Conservation (phyloP, 1,140 invertebrate genomes). For the Neomicropteryx cornuta region DNA sequence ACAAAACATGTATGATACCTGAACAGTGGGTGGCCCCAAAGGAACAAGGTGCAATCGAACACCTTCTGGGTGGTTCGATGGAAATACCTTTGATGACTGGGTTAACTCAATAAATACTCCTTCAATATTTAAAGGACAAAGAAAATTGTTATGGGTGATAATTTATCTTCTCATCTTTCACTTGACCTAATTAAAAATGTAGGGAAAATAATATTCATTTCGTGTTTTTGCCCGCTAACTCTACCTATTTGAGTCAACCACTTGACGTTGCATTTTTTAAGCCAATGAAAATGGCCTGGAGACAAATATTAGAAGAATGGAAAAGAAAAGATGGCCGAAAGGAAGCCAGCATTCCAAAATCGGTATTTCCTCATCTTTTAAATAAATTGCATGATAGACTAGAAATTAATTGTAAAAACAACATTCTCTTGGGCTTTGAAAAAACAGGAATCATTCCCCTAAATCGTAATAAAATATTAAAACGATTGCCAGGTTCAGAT, state of each 20-base stretch:
- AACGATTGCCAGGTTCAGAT: neutral
- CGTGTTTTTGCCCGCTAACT: constrained; percentile 26
- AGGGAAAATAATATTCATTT: constrained; percentile 22
- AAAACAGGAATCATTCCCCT: constrained; percentile 18
- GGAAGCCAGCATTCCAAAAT: constrained; percentile 13
- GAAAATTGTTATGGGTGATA: constrained; percentile 23
- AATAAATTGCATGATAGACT: constrained; percentile 13
- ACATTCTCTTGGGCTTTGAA: constrained; percentile 17
- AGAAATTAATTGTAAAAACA: constrained; percentile 10
- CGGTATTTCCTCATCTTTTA: constrained; percentile 16
- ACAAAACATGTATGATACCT: constrained; percentile 22
- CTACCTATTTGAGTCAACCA: constrained; percentile 25
- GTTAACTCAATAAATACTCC: constrained; percentile 18
- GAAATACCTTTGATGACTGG: constrained; percentile 24
- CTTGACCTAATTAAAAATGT: constrained; percentile 16
- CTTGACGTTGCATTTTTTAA: constrained; percentile 27
- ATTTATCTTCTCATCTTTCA: constrained; percentile 18
- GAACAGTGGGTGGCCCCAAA: constrained; percentile 22
- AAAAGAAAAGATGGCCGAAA: constrained; percentile 15
- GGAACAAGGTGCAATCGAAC: constrained; percentile 22
- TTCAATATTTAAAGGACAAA: constrained; percentile 9
- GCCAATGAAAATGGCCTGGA: constrained; percentile 24
- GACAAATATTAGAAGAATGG: constrained; percentile 19
- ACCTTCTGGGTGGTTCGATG: constrained; percentile 24
- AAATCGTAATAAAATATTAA: constrained; percentile 12